A percentile compares a stretch with the other conserved stretches of the same genome.
phyloP scores from a whole-genome alignment of 2,888 invertebrate genomes.

The Prenolepis imparis region DNA sequence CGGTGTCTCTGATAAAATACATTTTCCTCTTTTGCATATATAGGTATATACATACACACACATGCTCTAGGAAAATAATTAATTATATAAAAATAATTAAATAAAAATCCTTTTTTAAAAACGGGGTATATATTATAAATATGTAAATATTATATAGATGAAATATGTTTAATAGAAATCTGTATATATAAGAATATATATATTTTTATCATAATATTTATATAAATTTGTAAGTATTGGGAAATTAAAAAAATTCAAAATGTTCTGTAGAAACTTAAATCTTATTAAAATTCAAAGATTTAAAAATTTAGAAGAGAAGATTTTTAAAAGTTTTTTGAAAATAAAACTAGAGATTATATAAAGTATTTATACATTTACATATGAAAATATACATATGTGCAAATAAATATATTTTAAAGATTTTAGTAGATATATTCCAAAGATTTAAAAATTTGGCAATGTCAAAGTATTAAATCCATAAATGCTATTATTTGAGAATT shows the following conservation, averaged over 20 bases:
- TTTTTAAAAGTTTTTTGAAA: background rate
- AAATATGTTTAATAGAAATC: background rate
- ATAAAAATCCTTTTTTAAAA: background rate
- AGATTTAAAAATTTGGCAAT: background rate
- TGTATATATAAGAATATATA: background rate
- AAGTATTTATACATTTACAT: background rate
- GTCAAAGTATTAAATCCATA: background rate
- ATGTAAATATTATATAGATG: background rate
- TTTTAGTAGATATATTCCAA: background rate
- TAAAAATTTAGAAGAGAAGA: background rate
- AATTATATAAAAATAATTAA: background rate
- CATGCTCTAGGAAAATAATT: background rate
- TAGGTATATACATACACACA: background rate
- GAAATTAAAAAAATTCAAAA: background rate
- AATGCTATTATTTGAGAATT: background rate
- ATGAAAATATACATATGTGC: background rate
- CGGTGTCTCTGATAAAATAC: conserved; percentile 28
- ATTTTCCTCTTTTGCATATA: background rate
- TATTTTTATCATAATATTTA: background rate
- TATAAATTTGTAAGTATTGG: background rate
- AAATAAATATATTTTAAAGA: background rate
- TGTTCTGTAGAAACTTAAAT: background rate
- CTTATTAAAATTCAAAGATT: background rate
- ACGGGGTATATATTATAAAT: background rate
- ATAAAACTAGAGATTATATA: background rate